These are phyloP conservation scores for Notolabrus celidotus DNA, from an alignment of 2,797 vertebrate species.

Conservation along the genomic window DNA sequence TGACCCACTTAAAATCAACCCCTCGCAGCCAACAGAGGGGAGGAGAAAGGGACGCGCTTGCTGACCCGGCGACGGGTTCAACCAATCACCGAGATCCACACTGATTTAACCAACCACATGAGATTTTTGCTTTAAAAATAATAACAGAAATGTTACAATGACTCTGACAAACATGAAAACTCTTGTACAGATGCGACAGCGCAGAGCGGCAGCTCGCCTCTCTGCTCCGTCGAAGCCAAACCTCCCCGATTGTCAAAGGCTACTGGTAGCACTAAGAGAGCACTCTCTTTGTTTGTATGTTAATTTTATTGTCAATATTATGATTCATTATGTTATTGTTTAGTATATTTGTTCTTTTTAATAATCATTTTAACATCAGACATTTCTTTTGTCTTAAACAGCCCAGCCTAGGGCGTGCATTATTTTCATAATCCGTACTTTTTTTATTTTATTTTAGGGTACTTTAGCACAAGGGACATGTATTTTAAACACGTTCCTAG, in stretches of 20 bases:
- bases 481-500: constrained; percentile 82
- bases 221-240: constrained; percentile 75
- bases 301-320: constrained; percentile 76
- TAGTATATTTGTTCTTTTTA: constrained; percentile 76
- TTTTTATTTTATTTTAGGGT: constrained; percentile 71
- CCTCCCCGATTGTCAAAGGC: constrained; percentile 82
- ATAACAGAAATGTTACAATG: constrained; percentile 56
- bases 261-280: constrained; percentile 85
- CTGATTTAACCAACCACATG: constrained; percentile 56
- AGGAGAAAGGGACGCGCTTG: constrained; percentile 77
- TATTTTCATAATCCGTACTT: constrained; percentile 77
- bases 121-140: constrained; percentile 77
- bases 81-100: constrained; percentile 74
- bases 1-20: constrained; percentile 59
- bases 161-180: constrained; percentile 68
- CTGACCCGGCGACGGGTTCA: constrained; percentile 55
- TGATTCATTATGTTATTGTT: constrained; percentile 78
- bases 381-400: constrained; percentile 78
- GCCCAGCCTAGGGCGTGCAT: constrained; percentile 66
- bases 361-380: constrained; percentile 82
- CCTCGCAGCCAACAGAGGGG: constrained; percentile 68
- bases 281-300: constrained; percentile 61
- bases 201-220: constrained; percentile 59
- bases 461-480: constrained; percentile 83
- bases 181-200: constrained; percentile 74